A percentile compares a stretch with the other conserved stretches of the same genome.
Conservation (phyloP, 2,888 invertebrate genomes). For the Mimas tiliae region DNA sequence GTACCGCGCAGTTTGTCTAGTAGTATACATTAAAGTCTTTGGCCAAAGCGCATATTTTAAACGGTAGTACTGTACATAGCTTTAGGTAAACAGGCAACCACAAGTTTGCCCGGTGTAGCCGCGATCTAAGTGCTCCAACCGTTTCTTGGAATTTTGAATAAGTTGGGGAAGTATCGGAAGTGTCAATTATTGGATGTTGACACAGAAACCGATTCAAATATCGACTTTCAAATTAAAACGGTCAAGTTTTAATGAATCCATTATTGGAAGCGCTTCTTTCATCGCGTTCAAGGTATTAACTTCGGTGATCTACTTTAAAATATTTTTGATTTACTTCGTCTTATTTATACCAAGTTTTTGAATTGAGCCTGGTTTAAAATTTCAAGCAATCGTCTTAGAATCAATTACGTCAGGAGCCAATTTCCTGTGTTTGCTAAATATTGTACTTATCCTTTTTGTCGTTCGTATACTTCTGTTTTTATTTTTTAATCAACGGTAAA, state of each 20-base stretch:
- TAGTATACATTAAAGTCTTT: no score
- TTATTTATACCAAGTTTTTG: not conserved
- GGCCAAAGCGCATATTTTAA: no score
- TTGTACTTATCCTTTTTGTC: not conserved
- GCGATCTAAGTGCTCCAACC: not conserved
- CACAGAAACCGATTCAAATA: not conserved
- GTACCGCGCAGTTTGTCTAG: no score
- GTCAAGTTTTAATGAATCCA: not conserved
- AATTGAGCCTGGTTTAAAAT: not conserved
- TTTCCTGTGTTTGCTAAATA: not conserved
- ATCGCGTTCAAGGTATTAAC: slow-evolving; percentile 7
- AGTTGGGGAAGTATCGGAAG: not conserved
- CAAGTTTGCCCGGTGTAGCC: no score
- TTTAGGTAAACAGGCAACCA: no score
- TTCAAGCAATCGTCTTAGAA: not conserved
- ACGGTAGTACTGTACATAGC: no score
- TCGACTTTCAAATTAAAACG: not conserved
- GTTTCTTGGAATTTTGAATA: not conserved
- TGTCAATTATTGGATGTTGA: not conserved
- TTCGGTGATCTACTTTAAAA: not conserved
- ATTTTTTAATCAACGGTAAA: no score
- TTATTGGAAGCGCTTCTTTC: not conserved
- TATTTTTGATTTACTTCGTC: not conserved
- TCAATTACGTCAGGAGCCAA: slow-evolving; percentile 3
- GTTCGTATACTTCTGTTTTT: no score